Conservation (phyloP, 2,888 invertebrate genomes). For the Pheosia gnoma region DNA sequence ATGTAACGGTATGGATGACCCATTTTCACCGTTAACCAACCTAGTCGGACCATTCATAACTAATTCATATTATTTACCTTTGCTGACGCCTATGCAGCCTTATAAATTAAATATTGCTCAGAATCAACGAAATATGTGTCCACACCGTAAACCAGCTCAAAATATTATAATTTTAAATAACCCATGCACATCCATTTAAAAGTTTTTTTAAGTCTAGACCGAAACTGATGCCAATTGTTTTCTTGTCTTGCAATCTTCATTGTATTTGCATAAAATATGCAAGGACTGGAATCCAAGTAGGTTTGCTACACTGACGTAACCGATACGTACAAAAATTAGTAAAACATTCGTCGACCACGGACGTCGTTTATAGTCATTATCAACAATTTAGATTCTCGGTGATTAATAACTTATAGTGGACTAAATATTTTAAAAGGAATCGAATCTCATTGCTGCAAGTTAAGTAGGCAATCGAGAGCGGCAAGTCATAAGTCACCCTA, state of each 20-base stretch:
- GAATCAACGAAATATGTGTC: background rate
- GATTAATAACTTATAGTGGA: slow-evolving; percentile 61
- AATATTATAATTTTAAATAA: slow-evolving; percentile 18
- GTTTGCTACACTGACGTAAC: slow-evolving; percentile 72
- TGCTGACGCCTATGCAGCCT: slow-evolving; percentile 10
- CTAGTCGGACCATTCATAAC: slow-evolving; percentile 20
- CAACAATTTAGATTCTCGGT: slow-evolving; percentile 69
- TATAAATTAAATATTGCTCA: slow-evolving; percentile 4
- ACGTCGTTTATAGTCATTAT: slow-evolving; percentile 71
- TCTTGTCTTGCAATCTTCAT: slow-evolving; percentile 66
- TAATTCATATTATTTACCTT: slow-evolving; percentile 15
- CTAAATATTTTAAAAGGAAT: slow-evolving; percentile 44
- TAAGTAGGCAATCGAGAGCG: slow-evolving; percentile 45
- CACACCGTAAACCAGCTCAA: slow-evolving; percentile 4
- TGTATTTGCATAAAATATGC: slow-evolving; percentile 74
- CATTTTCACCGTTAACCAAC: slow-evolving; percentile 52
- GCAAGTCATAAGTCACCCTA: slow-evolving; percentile 59
- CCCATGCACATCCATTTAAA: slow-evolving; percentile 28
- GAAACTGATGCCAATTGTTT: slow-evolving; percentile 54
- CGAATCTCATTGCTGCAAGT: slow-evolving; percentile 44
- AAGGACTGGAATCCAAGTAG: slow-evolving; percentile 66
- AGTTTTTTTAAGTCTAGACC: slow-evolving; percentile 50
- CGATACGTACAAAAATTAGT: slow-evolving; percentile 68
- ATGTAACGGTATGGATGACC: slow-evolving; percentile 76
- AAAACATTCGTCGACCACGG: slow-evolving; percentile 70